A percentile compares a stretch with the other conserved stretches of the same genome.
phyloP scores from a whole-genome alignment of 2,797 vertebrate species.

The Oryzias dopingdopingensis region DNA sequence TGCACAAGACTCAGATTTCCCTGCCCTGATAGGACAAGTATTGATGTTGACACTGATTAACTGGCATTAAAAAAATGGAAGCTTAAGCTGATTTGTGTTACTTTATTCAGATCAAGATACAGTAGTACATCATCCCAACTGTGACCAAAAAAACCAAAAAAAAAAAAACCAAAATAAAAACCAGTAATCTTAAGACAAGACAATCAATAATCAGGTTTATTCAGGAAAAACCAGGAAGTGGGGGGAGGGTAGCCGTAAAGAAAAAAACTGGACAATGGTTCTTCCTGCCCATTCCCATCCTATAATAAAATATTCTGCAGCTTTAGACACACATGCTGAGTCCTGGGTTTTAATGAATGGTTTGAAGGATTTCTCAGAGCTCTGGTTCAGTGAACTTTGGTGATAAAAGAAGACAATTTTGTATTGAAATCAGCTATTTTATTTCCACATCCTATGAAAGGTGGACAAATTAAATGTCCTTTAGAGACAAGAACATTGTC shows the following conservation, averaged over 20 bases:
- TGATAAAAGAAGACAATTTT: no score
- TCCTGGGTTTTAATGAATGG: background rate
- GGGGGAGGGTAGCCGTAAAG: constrained; percentile 22
- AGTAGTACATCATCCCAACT: constrained; percentile 73
- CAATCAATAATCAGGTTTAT: constrained; percentile 71
- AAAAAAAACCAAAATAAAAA: constrained; percentile 68
- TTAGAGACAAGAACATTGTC: constrained; percentile 1
- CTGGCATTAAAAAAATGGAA: no score
- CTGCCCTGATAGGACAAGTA: no score
- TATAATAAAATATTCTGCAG: constrained; percentile 57
- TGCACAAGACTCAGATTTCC: no score
- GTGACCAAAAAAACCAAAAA: constrained; percentile 55
- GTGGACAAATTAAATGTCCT: constrained; percentile 17
- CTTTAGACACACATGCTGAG: constrained; percentile 40
- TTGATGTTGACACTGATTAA: no score
- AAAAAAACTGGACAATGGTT: constrained; percentile 39
- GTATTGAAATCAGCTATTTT: no score
- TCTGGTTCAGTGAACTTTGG: background rate
- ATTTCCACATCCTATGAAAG: no score
- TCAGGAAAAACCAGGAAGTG: constrained; percentile 45
- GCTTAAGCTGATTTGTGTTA: constrained; percentile 50
- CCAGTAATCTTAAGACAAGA: constrained; percentile 64
- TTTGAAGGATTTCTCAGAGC: constrained; percentile 17
- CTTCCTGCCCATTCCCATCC: constrained; percentile 51
- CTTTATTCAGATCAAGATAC: constrained; percentile 79